Base-by-base conservation (phyloP, 2,888 invertebrate species). In the Penaeus monodon region DNA sequence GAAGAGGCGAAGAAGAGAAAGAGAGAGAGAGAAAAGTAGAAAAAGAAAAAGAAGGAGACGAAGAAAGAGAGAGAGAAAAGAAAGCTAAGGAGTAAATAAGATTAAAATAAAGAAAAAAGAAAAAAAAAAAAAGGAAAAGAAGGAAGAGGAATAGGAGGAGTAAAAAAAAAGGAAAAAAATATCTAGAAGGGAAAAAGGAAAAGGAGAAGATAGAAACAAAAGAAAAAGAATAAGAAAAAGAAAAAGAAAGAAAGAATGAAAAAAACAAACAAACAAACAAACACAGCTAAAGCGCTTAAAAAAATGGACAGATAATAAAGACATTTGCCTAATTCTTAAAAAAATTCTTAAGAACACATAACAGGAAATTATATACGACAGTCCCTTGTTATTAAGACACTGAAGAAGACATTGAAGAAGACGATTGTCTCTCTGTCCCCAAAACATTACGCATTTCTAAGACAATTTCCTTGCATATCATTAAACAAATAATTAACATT, bases 311-410 rank as follows among this genome's bases (percentile, higher is more conserved):
- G 49, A 76, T 57, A 22, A 29, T 17, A 2, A 49, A 49, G 24
- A 70, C 81, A 38, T 57, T n/a, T 10, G 57, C 44, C 68, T 73
- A 73, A 82, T 73, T 33, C 33, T 33, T 33, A 33, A 33, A 33
- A n/a, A n/a, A n/a, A n/a, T n/a, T n/a, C n/a, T n/a, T n/a, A n/a
- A n/a, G 33, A 33, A 33, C 33, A 33, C 33, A 33, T 1, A 33
- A 33, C 33, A 33, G 33, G 33, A 33, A 33, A 33, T 33, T 1
- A 33, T 33, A 33, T 33, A 33, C 33, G 33, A 33, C 3, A 33
- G 3, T 3, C 33, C 33, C 33, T 33, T 3, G 33, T 33, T 33
- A 33, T 33, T 33, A 33, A 33, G 33, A 33, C 33, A 33, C 33
- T 33, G 49, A 49, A 49, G 49, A 49, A 49, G 7, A 49, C 14